Conservation (phyloP, 1,140 invertebrate species). For the Tetramorium simillimum region DNA sequence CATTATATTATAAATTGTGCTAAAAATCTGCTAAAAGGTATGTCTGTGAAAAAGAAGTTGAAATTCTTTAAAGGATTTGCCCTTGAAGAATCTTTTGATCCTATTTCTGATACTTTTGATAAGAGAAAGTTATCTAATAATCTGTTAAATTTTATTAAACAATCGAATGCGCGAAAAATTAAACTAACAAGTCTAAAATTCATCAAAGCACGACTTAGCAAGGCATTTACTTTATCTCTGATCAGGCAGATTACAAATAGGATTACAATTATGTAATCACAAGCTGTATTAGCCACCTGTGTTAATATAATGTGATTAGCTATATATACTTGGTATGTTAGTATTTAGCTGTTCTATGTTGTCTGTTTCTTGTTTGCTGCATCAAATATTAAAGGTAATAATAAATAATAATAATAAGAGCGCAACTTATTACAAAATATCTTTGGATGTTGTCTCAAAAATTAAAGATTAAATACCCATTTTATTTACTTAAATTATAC, state of each 20-base stretch:
- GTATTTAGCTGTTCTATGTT: background rate
- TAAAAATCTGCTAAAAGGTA: background rate
- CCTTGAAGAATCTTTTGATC: background rate
- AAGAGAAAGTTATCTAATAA: background rate
- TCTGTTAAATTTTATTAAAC: background rate
- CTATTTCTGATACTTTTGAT: background rate
- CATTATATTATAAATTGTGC: background rate
- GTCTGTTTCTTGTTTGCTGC: background rate
- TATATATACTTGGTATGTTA: background rate
- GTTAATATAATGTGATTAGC: background rate
- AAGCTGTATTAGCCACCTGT: background rate
- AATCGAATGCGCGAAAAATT: background rate
- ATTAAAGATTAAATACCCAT: background rate
- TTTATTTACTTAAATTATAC: background rate
- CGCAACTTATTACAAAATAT: background rate
- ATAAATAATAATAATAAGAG: background rate
- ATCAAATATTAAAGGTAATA: background rate
- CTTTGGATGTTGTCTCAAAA: background rate
- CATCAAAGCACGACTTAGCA: background rate
- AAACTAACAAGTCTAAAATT: background rate
- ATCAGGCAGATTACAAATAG: background rate
- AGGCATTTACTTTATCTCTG: background rate
- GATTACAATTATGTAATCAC: constrained; percentile 12
- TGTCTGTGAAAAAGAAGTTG: background rate
- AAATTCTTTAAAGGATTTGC: background rate